Evolutionary conservation across 2,797 vertebrate genomes (phyloP).

Genomic region (Geotrypetes seraphini): DNA sequence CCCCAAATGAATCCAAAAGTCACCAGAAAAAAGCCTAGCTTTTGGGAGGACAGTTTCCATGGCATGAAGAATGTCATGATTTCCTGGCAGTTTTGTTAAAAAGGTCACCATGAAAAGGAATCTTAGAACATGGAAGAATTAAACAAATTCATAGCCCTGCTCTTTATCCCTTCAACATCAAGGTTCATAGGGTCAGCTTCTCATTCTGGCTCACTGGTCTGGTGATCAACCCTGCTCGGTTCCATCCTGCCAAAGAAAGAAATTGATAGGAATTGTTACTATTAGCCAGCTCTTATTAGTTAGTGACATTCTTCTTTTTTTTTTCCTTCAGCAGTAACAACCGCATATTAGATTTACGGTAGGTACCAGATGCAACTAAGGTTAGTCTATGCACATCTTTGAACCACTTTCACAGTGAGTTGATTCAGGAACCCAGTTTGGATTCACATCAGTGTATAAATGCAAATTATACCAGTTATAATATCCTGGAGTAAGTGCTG

Average conservation of each 20-base stretch:
- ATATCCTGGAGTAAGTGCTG: too few species aligned
- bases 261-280: not conserved
- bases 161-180: slow-evolving; percentile 14
- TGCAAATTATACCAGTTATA: too few species aligned
- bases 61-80: slow-evolving; percentile 81
- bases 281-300: too few species aligned
- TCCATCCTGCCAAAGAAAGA: slow-evolving; percentile 36
- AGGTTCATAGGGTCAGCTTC: slow-evolving; percentile 4
- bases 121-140: slow-evolving; percentile 28
- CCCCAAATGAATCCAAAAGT: slow-evolving; percentile 99
- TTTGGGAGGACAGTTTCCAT: slow-evolving; percentile 97
- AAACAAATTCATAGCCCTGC: slow-evolving; percentile 37
- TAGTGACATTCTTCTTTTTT: too few species aligned
- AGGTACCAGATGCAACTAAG: too few species aligned
- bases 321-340: too few species aligned
- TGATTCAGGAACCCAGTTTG: too few species aligned
- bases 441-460: too few species aligned
- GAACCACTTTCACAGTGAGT: too few species aligned
- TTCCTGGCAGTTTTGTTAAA: slow-evolving; percentile 30
- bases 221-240: slow-evolving; percentile 11
- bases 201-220: slow-evolving; percentile 46
- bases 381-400: too few species aligned
- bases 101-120: slow-evolving; percentile 4
- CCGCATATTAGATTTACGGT: too few species aligned
- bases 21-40: slow-evolving; percentile 95